Conservation (phyloP, 2,797 vertebrate species). For the Hemitrygon akajei region DNA sequence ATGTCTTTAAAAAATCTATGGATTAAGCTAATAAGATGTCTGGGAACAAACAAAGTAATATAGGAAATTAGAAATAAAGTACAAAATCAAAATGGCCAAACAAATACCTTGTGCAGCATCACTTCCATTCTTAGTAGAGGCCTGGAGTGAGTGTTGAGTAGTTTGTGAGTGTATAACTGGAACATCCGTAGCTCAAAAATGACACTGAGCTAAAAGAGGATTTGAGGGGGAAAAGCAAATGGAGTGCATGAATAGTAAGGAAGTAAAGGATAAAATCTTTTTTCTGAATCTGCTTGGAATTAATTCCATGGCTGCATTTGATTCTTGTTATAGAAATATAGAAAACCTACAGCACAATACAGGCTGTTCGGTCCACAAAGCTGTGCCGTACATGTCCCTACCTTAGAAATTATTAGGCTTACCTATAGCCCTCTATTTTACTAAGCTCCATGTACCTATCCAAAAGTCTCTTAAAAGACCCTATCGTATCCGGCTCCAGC, state of each 20-base stretch:
- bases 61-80: neutral
- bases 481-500: no score
- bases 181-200: neutral
- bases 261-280: neutral
- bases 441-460: no score
- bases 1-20: neutral
- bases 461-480: no score
- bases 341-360: no score
- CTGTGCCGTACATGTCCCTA: no score
- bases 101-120: neutral
- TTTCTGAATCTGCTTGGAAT: neutral
- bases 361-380: no score
- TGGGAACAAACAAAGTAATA: neutral
- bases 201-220: neutral
- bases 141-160: neutral
- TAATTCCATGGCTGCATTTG: neutral
- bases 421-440: no score
- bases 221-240: neutral
- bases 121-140: neutral
- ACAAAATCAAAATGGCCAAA: neutral
- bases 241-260: neutral
- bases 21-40: neutral
- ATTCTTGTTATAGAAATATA: no score
- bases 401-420: no score
- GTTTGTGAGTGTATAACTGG: neutral